Evolutionary conservation across 2,797 vertebrate genomes (phyloP).

Genomic region (Enteromius argenteus): DNA sequence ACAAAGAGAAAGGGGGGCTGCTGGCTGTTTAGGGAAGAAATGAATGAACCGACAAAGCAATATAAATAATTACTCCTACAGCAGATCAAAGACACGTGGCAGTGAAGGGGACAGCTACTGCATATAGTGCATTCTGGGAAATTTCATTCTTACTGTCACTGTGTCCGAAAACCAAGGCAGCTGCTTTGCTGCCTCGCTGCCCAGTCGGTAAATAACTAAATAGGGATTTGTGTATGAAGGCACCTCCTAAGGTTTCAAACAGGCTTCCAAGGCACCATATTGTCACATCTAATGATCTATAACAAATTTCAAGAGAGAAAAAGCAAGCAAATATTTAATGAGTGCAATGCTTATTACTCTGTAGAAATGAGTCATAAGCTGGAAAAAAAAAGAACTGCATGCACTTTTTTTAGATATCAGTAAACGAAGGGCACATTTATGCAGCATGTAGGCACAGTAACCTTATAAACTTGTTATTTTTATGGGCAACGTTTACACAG

Average conservation of each 20-base stretch:
- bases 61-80: constrained; percentile 43
- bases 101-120: not conserved
- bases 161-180: not conserved
- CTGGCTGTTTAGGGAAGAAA: constrained; percentile 11
- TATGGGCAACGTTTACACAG: not conserved
- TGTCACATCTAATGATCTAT: constrained; percentile 15
- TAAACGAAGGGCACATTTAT: not conserved
- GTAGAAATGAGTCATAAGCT: constrained; percentile 4
- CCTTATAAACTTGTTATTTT: not conserved
- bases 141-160: not conserved
- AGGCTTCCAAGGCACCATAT: not conserved
- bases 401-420: not conserved
- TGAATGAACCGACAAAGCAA: constrained; percentile 38
- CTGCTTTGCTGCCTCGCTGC: constrained; percentile 1
- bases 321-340: constrained; percentile 8
- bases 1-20: not conserved
- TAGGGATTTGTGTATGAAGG: constrained; percentile 1
- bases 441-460: not conserved
- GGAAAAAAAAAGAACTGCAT: not conserved
- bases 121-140: not conserved
- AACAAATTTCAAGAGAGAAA: not conserved
- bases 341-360: not conserved
- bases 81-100: constrained; percentile 29
- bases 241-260: constrained; percentile 4
- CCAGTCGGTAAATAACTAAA: constrained; percentile 6